Conservation (phyloP, 1,140 invertebrate species). For the Neodiprion lecontei region DNA sequence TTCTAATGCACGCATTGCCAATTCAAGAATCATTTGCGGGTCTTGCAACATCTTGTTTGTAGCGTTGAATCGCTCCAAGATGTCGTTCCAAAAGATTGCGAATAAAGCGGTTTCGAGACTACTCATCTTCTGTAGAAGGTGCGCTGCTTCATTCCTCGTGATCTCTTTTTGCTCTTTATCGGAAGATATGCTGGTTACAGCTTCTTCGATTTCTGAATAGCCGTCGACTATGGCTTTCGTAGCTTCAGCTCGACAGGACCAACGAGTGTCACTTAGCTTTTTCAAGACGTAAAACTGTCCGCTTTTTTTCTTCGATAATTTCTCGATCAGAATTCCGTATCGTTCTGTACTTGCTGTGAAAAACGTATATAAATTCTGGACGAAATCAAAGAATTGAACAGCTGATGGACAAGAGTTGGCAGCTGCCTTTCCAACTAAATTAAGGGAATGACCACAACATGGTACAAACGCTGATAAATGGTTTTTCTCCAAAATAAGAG, state of each 20-base stretch:
- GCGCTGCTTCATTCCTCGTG: constrained; percentile 1
- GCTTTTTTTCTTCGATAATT: constrained; percentile 11
- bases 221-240: constrained; percentile 18
- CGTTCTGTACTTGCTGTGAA: constrained; percentile 33
- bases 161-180: constrained; percentile 6
- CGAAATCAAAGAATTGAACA: constrained; percentile 16
- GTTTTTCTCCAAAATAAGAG: constrained; percentile 29
- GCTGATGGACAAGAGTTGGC: constrained; percentile 9
- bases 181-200: background rate
- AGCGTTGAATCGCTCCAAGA: no score
- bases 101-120: no score
- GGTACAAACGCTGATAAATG: constrained; percentile 29
- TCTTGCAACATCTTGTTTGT: no score
- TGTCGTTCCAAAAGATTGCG: no score
- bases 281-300: constrained; percentile 9
- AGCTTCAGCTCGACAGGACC: constrained; percentile 23
- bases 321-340: constrained; percentile 26
- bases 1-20: background rate
- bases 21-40: background rate
- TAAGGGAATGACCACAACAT: constrained; percentile 25
- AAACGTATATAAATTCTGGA: constrained; percentile 17
- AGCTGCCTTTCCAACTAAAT: constrained; percentile 21
- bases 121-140: no score
- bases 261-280: constrained; percentile 20
- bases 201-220: background rate